phyloP scores from a whole-genome alignment of 1,140 invertebrate species.

The Nasonia vitripennis region DNA sequence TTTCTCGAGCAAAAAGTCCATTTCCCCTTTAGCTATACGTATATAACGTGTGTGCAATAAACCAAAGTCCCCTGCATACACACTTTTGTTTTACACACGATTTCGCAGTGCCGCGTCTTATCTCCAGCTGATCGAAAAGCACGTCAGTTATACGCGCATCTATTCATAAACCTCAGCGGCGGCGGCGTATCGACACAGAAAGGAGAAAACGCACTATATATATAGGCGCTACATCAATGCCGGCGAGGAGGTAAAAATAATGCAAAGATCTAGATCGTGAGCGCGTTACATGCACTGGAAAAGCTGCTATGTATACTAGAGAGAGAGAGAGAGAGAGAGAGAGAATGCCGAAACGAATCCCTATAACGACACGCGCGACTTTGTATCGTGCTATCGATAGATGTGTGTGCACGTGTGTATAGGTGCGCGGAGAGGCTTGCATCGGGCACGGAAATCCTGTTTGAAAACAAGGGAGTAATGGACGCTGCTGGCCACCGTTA shows the following conservation, averaged over 20 bases:
- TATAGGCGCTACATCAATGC: constrained; percentile 4
- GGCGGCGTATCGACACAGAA: not conserved
- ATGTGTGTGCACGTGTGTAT: not conserved
- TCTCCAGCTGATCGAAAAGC: not conserved
- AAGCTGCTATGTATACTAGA: constrained; percentile 8
- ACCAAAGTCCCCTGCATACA: not conserved
- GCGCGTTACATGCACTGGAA: not conserved
- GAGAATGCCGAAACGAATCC: constrained; percentile 48
- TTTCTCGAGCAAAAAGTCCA: too few relatives aligned
- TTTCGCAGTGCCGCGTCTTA: too few relatives aligned
- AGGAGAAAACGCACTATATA: not conserved
- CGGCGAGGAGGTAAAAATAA: constrained; percentile 42
- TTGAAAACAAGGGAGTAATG: constrained; percentile 45
- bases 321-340: too few relatives aligned
- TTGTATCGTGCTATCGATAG: not conserved
- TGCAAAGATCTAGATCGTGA: constrained; percentile 47
- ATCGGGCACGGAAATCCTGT: constrained; percentile 36
- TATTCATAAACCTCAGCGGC: not conserved
- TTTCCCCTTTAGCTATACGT: too few relatives aligned
- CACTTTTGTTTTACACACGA: too few relatives aligned
- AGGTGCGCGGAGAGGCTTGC: not conserved
- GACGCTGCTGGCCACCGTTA: constrained; percentile 11
- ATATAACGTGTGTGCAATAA: not conserved
- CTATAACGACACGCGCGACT: not conserved
- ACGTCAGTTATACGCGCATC: not conserved